phyloP scores from a whole-genome alignment of 1,140 invertebrate genomes.

The Temnothorax nylanderi region DNA sequence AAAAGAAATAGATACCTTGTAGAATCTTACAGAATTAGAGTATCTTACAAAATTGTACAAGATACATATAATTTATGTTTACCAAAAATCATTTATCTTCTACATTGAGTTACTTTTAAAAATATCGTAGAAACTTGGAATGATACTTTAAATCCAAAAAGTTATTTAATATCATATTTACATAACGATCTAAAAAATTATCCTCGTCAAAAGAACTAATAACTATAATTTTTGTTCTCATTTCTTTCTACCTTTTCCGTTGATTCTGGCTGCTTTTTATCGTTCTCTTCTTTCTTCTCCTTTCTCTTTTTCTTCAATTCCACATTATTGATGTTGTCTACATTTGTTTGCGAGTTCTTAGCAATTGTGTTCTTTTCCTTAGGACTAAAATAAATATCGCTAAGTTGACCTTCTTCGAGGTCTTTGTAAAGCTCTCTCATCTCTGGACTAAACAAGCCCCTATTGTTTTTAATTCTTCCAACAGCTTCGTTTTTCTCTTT shows the following conservation, averaged over 20 bases:
- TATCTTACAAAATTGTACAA: too few relatives aligned
- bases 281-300: neutral
- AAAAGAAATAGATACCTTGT: neutral
- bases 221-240: neutral
- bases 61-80: too few relatives aligned
- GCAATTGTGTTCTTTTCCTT: neutral
- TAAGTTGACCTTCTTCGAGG: neutral
- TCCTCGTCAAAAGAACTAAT: neutral
- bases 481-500: neutral
- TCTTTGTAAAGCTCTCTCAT: neutral
- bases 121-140: neutral
- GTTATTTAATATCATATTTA: neutral
- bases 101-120: too few relatives aligned
- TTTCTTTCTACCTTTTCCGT: neutral
- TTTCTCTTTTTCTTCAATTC: too few relatives aligned
- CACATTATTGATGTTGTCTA: neutral
- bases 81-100: too few relatives aligned
- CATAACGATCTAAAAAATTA: neutral
- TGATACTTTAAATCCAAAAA: neutral
- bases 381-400: neutral
- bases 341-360: neutral
- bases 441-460: neutral
- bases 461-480: neutral
- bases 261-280: neutral
- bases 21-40: neutral